Percentiles rank a stretch among this genome's conserved stretches.
Conservation (phyloP, 2,797 vertebrate genomes). For the Bovichtus variegatus region DNA sequence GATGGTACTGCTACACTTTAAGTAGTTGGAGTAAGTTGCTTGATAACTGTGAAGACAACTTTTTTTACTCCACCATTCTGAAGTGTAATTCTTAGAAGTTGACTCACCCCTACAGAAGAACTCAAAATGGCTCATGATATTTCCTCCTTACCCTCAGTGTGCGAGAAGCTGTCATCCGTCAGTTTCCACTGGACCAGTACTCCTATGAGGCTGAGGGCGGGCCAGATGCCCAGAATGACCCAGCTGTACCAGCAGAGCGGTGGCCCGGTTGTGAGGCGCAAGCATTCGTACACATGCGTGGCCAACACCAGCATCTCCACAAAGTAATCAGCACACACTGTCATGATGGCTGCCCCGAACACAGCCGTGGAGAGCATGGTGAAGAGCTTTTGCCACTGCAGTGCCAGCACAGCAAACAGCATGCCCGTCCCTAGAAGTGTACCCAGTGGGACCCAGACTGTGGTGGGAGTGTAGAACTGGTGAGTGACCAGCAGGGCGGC, state of each 20-base stretch:
- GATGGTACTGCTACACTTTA: background rate
- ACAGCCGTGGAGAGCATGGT: constrained; percentile 89
- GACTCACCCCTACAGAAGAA: background rate
- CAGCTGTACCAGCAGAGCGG: constrained; percentile 93
- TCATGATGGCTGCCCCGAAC: constrained; percentile 89
- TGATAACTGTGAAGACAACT: background rate
- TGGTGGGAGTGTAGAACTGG: constrained; percentile 87
- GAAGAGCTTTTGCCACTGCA: constrained; percentile 90
- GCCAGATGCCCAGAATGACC: constrained; percentile 92
- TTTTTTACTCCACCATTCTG: background rate
- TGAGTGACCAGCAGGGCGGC: constrained; percentile 85
- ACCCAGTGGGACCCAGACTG: constrained; percentile 90
- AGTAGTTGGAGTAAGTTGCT: background rate
- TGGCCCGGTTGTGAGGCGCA: constrained; percentile 82
- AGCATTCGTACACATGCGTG: constrained; percentile 82
- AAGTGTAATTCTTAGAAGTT: background rate
- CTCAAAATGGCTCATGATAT: background rate
- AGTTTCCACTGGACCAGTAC: constrained; percentile 91
- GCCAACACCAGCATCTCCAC: constrained; percentile 88
- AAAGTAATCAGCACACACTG: constrained; percentile 89
- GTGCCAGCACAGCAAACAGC: constrained; percentile 90
- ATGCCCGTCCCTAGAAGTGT: constrained; percentile 87
- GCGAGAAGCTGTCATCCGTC: constrained; percentile 87
- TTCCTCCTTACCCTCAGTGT: constrained; percentile 86
- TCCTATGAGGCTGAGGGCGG: constrained; percentile 87